A percentile compares a stretch with the other conserved stretches of the same genome.
These are phyloP conservation scores for Penelope pileata DNA, from an alignment of 2,113 vertebrate genomes.

Conservation along the genomic window DNA sequence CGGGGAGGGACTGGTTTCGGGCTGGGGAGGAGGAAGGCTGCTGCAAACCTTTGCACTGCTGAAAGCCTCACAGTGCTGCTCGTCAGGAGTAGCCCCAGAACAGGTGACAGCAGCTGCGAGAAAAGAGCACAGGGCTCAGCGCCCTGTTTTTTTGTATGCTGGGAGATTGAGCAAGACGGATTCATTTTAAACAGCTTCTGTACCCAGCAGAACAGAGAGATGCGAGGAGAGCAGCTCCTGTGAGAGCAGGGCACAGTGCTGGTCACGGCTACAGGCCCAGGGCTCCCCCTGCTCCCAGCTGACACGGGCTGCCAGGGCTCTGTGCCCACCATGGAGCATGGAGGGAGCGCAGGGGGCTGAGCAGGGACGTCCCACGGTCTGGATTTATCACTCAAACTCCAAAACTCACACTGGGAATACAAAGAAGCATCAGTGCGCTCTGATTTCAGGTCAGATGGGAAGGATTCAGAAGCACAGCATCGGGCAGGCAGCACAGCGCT, in stretches of 20 bases:
- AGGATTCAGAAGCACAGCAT: background rate
- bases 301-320: background rate
- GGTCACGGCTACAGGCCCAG: background rate
- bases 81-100: background rate
- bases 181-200: background rate
- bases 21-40: background rate
- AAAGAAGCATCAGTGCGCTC: background rate
- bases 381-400: background rate
- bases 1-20: fast-evolving
- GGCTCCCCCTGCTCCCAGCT: background rate
- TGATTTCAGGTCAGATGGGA: background rate
- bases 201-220: background rate
- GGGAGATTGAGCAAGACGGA: background rate
- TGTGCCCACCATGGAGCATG: fast-evolving
- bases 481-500: background rate
- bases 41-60: background rate
- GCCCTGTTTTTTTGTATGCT: background rate
- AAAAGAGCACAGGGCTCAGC: background rate
- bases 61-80: background rate
- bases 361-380: background rate
- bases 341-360: background rate
- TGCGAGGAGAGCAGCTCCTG: background rate
- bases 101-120: background rate
- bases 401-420: background rate
- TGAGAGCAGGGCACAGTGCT: background rate